phyloP scores from a whole-genome alignment of 1,140 invertebrate genomes.

The Thaumetopoea pityocampa region DNA sequence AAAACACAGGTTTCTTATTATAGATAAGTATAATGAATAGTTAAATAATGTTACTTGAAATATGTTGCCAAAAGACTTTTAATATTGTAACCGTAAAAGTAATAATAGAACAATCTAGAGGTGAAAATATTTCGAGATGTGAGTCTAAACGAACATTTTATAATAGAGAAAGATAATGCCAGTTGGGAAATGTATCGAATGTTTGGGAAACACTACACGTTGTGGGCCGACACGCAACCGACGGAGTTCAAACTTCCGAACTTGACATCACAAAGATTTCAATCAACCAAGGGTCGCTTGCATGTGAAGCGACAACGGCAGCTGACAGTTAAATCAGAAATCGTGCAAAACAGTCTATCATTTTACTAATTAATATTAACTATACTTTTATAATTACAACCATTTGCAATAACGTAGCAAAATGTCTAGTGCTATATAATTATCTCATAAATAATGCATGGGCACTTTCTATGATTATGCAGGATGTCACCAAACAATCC shows the following conservation, averaged over 20 bases:
- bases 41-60: conserved; percentile 75
- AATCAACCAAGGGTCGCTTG: conserved; percentile 16
- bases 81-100: conserved; percentile 69
- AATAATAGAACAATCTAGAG: conserved; percentile 70
- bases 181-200: conserved; percentile 39
- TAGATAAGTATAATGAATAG: conserved; percentile 76
- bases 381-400: conserved; percentile 67
- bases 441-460: conserved; percentile 49
- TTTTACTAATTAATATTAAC: conserved; percentile 62
- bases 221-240: conserved; percentile 35
- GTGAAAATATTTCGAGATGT: conserved; percentile 68
- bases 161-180: conserved; percentile 47
- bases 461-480: conserved; percentile 48
- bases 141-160: conserved; percentile 56
- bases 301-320: conserved; percentile 36
- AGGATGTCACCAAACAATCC: conserved; percentile 50
- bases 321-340: conserved; percentile 42
- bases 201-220: conserved; percentile 30
- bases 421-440: conserved; percentile 61
- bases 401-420: conserved; percentile 67
- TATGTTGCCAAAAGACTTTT: conserved; percentile 72
- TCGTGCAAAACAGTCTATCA: conserved; percentile 69
- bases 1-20: conserved; percentile 62
- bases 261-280: conserved; percentile 60
- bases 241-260: conserved; percentile 19